These are phyloP conservation scores for Amphiprion ocellaris DNA, from an alignment of 2,113 vertebrate genomes.

Conservation along the genomic window DNA sequence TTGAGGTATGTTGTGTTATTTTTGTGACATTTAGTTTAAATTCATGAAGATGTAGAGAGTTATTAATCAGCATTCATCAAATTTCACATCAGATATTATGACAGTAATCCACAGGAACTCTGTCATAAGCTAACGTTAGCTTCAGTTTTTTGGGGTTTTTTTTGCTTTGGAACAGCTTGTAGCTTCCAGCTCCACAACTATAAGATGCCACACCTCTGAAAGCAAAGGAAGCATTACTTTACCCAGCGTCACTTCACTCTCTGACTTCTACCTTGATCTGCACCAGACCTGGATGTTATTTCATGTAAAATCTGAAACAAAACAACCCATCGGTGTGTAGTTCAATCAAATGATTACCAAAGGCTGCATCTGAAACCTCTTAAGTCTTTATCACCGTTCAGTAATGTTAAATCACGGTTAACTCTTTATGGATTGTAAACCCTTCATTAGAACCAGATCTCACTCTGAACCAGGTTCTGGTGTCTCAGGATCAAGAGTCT, in stretches of 20 bases:
- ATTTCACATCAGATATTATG: too few species aligned
- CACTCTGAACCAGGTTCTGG: conserved; percentile 30
- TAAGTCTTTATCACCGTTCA: neutral
- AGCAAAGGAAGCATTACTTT: conserved; percentile 42
- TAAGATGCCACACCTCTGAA: neutral
- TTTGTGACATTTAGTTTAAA: too few species aligned
- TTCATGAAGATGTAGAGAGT: too few species aligned
- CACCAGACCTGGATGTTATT: conserved; percentile 35
- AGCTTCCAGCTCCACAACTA: neutral
- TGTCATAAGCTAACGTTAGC: too few species aligned
- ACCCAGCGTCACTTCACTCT: conserved; percentile 17
- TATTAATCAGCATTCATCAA: too few species aligned
- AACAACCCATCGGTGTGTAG: too few species aligned
- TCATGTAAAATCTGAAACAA: neutral
- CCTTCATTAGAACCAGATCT: neutral
- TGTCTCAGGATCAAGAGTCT: conserved; percentile 23
- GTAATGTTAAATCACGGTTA: neutral
- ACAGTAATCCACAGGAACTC: too few species aligned
- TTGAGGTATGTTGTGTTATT: too few species aligned
- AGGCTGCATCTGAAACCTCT: neutral
- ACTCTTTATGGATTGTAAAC: too few species aligned
- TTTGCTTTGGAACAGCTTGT: neutral
- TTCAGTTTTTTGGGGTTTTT: too few species aligned
- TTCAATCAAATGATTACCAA: too few species aligned
- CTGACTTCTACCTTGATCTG: neutral